Evolutionary conservation across 2,113 vertebrate genomes (phyloP), one percentile per base, ranked within the genome.

Genomic region (Apeltes quadracus): DNA sequence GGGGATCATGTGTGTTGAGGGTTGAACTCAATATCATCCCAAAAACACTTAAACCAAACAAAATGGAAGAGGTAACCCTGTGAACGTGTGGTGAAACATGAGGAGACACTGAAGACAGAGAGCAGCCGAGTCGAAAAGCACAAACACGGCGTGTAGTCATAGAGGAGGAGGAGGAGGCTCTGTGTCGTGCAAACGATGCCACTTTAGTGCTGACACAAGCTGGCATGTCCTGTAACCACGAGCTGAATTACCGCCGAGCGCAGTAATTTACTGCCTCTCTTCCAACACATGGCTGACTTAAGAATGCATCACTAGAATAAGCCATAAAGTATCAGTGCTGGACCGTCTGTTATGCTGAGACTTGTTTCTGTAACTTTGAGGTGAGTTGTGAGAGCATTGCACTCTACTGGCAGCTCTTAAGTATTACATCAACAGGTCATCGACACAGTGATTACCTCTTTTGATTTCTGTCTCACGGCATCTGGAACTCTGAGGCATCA

Each of bases 341-440:
- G 14, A 29, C 29, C 29, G 29, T 29, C 2, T 56, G 23, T 13
- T 3, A 58, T 15, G 18, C 32, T 57, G 36, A 55, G 64, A 23
- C 6, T 56, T 18, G 15, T 6, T 39, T 20, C 43, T 22, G n/a
- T 41, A 29, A 48, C 43, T 34, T 61, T 77, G 22, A 8, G 15
- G 62, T 73, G 70, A 62, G 41, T 86, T 73, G 67, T 85, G 76
- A 73, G 38, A 87, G 59, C 63, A 86, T 77, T 91, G 89, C 90
- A 70, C 89, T 88, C 91, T 92, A 84, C 84, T 87, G 92, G 89
- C 72, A 75, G 61, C 54, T 72, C n/a, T 75, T 48, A 36, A 32
- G 58, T 44, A 88, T 72, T 90, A 69, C 87, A 41, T 48, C 39
- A 65, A 76, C 54, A 69, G 34, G 22, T 75, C 29, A 29, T 27